Percentiles rank a stretch among this genome's conserved stretches.
These are phyloP conservation scores for Hemicentrotus pulcherrimus DNA, from an alignment of 35 echinoderm and acorn worm genomes.

Conservation along the genomic window DNA sequence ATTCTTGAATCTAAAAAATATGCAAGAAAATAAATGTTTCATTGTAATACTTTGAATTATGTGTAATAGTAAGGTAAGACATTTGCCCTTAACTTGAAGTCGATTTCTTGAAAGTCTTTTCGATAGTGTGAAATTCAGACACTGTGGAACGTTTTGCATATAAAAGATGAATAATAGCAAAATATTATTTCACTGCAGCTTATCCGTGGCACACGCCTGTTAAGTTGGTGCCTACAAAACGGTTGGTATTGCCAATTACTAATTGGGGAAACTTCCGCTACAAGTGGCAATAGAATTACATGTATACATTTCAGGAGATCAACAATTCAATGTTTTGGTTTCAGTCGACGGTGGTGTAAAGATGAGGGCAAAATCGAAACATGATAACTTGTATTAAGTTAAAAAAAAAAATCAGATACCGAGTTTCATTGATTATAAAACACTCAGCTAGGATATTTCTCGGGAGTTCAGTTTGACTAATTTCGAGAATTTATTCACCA, in stretches of 20 bases:
- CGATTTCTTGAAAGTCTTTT: no score
- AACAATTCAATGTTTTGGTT: neutral
- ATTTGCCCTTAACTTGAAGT: no score
- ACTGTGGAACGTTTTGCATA: no score
- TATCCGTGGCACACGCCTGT: neutral
- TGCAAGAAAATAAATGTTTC: no score
- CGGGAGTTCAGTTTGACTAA: no score
- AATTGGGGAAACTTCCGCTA: neutral
- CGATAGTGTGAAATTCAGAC: no score
- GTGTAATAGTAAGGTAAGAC: no score
- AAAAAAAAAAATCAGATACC: no score
- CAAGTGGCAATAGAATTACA: neutral
- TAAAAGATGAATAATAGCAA: no score
- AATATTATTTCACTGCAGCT: neutral
- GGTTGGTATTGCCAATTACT: neutral
- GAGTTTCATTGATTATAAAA: neutral
- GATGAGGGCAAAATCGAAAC: neutral
- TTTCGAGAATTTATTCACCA: no score
- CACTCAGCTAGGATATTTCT: neutral
- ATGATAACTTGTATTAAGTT: neutral
- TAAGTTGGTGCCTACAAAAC: neutral
- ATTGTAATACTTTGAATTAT: no score
- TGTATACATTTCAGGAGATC: neutral
- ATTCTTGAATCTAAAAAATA: no score
- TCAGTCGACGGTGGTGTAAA: neutral